A percentile compares a stretch with the other conserved stretches of the same genome.
Conservation (phyloP, 2,113 vertebrate genomes). For the Daubentonia madagascariensis region DNA sequence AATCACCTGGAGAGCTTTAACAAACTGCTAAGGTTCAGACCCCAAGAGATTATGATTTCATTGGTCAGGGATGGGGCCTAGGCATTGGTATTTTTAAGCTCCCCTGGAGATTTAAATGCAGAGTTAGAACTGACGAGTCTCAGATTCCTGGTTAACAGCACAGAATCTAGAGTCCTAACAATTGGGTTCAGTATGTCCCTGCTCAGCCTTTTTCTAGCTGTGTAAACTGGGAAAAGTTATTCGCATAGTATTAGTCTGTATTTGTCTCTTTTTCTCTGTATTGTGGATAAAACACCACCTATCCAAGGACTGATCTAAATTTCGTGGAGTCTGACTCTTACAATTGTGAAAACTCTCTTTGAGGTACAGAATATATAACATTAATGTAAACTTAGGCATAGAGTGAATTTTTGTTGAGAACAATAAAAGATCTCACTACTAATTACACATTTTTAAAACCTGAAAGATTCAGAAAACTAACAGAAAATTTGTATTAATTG, state of each 20-base stretch:
- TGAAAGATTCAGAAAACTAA: background rate
- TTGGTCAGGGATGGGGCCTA: background rate
- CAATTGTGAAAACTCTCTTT: background rate
- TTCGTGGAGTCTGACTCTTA: background rate
- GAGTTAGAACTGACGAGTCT: background rate
- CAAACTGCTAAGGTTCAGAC: background rate
- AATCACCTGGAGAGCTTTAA: background rate
- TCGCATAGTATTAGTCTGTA: background rate
- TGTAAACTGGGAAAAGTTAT: background rate
- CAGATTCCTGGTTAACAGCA: background rate
- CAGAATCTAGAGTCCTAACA: no score
- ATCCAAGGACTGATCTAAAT: background rate
- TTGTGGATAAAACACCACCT: background rate
- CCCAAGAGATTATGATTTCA: background rate
- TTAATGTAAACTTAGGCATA: background rate
- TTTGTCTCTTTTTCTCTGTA: background rate
- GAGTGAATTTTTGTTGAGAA: background rate
- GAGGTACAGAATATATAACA: background rate
- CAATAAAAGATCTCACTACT: background rate
- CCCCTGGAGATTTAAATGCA: background rate
- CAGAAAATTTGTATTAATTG: background rate
- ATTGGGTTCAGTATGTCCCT: fast-evolving
- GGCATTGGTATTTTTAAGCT: background rate
- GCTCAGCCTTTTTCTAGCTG: background rate
- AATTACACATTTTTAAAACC: background rate